Conservation (phyloP, 2,113 vertebrate species). For the Nerophis lumbriciformis region DNA sequence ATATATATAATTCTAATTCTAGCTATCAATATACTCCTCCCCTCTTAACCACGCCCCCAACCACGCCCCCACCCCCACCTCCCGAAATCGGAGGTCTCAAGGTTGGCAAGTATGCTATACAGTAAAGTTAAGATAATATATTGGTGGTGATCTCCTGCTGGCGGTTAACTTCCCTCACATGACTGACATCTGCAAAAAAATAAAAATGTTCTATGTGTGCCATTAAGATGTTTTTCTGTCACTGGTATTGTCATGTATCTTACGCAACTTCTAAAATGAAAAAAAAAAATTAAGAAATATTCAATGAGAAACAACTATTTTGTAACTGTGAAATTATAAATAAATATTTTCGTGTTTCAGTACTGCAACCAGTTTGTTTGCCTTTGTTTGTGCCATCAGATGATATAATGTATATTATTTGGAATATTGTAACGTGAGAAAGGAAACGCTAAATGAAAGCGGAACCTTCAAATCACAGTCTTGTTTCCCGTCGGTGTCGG, state of each 20-base stretch:
- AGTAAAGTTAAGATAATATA: not conserved
- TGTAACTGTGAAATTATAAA: conserved; percentile 58
- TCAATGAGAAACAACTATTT: conserved; percentile 50
- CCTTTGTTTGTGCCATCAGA: conserved; percentile 20
- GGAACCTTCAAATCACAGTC: not conserved
- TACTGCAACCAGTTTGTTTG: conserved; percentile 52
- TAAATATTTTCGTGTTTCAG: conserved; percentile 61
- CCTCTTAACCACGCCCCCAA: too few relatives aligned
- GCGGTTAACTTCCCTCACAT: not conserved
- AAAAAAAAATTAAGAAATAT: conserved; percentile 29
- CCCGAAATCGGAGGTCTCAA: too few relatives aligned
- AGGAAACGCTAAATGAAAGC: not conserved
- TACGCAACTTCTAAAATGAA: conserved; percentile 54
- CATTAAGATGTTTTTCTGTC: conserved; percentile 19
- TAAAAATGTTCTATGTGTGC: conserved; percentile 19
- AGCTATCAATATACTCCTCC: too few relatives aligned
- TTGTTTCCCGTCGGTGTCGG: conserved; percentile 3
- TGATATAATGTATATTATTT: too few relatives aligned
- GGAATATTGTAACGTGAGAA: too few relatives aligned
- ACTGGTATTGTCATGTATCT: conserved; percentile 49
- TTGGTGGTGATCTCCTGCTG: not conserved
- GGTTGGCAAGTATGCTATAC: too few relatives aligned
- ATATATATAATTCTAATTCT: too few relatives aligned
- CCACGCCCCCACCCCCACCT: too few relatives aligned
- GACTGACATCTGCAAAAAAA: not conserved